Evolutionary conservation across 2,797 vertebrate genomes (phyloP).

Genomic region (Enteromius viviparus): DNA sequence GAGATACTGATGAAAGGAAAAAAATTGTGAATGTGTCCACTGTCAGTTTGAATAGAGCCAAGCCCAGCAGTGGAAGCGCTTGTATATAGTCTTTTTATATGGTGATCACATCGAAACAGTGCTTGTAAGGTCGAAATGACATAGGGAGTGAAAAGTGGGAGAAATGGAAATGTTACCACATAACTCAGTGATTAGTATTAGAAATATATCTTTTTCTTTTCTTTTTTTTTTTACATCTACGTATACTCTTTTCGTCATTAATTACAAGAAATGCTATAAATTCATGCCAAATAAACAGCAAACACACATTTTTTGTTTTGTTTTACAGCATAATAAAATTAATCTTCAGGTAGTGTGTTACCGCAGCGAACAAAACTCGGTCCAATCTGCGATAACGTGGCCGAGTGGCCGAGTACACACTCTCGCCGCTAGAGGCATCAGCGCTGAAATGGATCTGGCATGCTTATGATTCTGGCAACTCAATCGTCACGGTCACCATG

Average conservation of each 20-base stretch:
- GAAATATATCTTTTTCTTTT: constrained; percentile 67
- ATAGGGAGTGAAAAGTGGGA: constrained; percentile 15
- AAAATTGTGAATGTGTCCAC: neutral
- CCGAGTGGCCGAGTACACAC: constrained; percentile 62
- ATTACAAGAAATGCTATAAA: constrained; percentile 57
- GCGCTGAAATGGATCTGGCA: constrained; percentile 55
- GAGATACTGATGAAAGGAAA: neutral
- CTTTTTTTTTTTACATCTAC: constrained; percentile 49
- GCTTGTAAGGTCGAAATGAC: constrained; percentile 61
- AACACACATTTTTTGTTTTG: constrained; percentile 53
- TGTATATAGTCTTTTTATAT: constrained; percentile 83
- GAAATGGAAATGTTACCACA: constrained; percentile 65
- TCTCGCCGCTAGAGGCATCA: constrained; percentile 69
- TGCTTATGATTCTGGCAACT: constrained; percentile 48
- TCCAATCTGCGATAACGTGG: neutral
- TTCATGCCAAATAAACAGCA: constrained; percentile 52
- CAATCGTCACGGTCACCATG: constrained; percentile 29
- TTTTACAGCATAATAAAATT: constrained; percentile 58
- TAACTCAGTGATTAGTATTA: constrained; percentile 74
- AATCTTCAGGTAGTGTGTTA: constrained; percentile 65
- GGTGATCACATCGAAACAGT: constrained; percentile 79
- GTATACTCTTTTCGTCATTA: constrained; percentile 58
- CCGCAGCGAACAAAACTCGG: constrained; percentile 55
- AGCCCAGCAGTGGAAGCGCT: constrained; percentile 81
- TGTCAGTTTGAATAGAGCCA: constrained; percentile 74